Percentiles rank a stretch among this genome's conserved stretches.
Conservation (phyloP, 2,113 vertebrate species). For the Genyomyrus donnyi region DNA sequence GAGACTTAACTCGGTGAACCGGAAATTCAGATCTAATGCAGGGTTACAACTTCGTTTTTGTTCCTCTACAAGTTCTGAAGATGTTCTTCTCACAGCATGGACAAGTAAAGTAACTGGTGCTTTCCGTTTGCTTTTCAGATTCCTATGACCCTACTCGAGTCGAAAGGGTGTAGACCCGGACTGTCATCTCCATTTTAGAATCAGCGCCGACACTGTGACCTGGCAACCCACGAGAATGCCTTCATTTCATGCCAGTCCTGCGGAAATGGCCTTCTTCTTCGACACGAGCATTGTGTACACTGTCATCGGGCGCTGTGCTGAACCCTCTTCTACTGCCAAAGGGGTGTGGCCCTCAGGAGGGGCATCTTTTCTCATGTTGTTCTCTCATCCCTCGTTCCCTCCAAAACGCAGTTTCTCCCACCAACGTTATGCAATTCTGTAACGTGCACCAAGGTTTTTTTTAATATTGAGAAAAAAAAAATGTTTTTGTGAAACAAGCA, state of each 20-base stretch:
- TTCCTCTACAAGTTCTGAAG: background rate
- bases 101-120: constrained; percentile 21
- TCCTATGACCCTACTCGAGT: constrained; percentile 75
- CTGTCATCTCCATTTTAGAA: constrained; percentile 54
- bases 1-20: background rate
- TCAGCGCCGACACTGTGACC: constrained; percentile 70
- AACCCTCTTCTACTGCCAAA: constrained; percentile 63
- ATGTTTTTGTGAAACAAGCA: constrained; percentile 32
- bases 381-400: constrained; percentile 40
- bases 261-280: constrained; percentile 69
- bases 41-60: background rate
- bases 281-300: constrained; percentile 71
- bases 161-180: constrained; percentile 72
- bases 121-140: constrained; percentile 56
- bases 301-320: constrained; percentile 52
- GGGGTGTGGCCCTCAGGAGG: constrained; percentile 24
- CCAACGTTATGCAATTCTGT: constrained; percentile 64
- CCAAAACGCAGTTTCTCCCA: constrained; percentile 46
- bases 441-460: background rate
- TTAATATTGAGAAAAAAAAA: background rate
- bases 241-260: constrained; percentile 63
- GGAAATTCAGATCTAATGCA: background rate
- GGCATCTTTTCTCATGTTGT: constrained; percentile 5
- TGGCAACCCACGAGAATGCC: constrained; percentile 69
- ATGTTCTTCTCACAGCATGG: background rate